Percentiles rank a stretch among this genome's conserved stretches.
Evolutionary conservation across 2,113 vertebrate species (phyloP).

Genomic region (Scortum barcoo): DNA sequence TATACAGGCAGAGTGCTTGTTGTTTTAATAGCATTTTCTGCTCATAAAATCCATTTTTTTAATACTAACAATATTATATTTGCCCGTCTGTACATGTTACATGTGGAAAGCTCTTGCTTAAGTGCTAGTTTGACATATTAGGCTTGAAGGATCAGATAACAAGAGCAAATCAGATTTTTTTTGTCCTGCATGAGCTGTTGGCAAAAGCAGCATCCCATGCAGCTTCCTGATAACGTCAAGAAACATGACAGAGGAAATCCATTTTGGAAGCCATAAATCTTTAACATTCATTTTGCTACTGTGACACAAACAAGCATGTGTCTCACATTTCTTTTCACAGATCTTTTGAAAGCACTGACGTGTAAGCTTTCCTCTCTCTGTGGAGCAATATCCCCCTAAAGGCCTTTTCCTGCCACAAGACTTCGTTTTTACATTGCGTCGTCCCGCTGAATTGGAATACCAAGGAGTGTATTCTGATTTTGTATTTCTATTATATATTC

Average conservation of each 20-base stretch:
- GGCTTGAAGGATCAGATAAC: conserved; percentile 27
- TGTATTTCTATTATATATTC: conserved; percentile 34
- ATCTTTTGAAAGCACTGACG: conserved; percentile 51
- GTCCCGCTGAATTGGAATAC: conserved; percentile 43
- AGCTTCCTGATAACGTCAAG: conserved; percentile 39
- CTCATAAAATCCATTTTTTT: not conserved
- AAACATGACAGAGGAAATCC: conserved; percentile 34
- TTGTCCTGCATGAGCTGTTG: not conserved
- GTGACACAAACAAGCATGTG: conserved; percentile 40
- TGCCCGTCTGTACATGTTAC: not conserved
- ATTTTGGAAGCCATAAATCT: conserved; percentile 44
- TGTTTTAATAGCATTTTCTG: not conserved
- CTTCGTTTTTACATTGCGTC: conserved; percentile 39
- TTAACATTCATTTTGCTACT: conserved; percentile 52
- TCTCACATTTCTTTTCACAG: conserved; percentile 45
- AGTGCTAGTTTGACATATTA: not conserved
- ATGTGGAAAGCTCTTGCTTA: conserved; percentile 10
- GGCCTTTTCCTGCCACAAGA: conserved; percentile 39
- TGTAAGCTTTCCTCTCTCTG: conserved; percentile 24
- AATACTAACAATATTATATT: not conserved
- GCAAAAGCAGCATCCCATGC: conserved; percentile 7
- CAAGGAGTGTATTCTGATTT: conserved; percentile 29
- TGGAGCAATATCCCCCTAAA: conserved; percentile 25
- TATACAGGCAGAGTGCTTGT: not conserved
- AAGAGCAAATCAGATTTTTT: conserved; percentile 20